Conservation (phyloP, 2,888 invertebrate species). For the Acrobasis repandana region DNA sequence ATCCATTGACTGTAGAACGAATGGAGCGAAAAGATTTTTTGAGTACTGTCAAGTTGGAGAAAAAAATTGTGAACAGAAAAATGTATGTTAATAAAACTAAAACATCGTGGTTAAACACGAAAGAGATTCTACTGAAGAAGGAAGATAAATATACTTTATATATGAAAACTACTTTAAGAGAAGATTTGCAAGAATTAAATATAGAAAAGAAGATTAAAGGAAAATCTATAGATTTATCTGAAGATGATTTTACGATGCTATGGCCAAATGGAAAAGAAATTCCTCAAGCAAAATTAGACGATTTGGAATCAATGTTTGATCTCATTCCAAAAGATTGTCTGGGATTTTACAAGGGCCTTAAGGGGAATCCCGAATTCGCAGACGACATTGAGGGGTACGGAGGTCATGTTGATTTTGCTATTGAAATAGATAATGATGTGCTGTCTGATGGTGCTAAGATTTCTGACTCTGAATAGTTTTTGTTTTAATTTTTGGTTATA, state of each 20-base stretch:
- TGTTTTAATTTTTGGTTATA: background rate
- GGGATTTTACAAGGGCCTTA: background rate
- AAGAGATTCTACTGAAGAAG: too few species aligned
- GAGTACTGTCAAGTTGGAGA: too few species aligned
- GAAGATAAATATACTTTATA: background rate
- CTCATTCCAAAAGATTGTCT: slow-evolving; percentile 5
- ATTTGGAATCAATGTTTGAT: background rate
- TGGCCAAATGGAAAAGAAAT: slow-evolving; percentile 1
- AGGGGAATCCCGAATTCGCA: background rate
- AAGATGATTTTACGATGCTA: background rate
- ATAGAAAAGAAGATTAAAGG: background rate
- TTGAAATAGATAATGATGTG: background rate
- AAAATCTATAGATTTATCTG: background rate
- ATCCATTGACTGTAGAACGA: too few species aligned
- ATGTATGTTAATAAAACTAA: too few species aligned
- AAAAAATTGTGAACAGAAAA: too few species aligned
- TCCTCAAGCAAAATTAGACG: slow-evolving; percentile 1
- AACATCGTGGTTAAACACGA: too few species aligned
- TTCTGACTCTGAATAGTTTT: slow-evolving; percentile 4
- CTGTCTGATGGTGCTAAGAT: slow-evolving; percentile 1
- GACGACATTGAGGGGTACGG: background rate
- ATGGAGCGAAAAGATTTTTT: too few species aligned
- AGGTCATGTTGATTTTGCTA: background rate
- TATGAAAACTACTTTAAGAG: background rate
- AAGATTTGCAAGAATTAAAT: background rate